Conservation (phyloP, 2,797 vertebrate species). For the Sphaeramia orbicularis region DNA sequence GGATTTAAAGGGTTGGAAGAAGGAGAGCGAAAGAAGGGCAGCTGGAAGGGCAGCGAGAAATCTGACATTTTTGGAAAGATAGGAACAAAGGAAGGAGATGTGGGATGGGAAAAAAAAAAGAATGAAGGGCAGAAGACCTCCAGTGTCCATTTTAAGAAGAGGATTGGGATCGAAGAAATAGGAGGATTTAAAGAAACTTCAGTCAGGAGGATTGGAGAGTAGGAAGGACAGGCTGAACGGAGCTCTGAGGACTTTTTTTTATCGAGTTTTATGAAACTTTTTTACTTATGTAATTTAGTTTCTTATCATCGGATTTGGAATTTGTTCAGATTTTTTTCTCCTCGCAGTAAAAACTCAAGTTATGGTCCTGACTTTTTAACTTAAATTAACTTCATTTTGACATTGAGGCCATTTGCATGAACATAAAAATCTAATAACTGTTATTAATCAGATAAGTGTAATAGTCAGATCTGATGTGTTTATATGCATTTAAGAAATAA, state of each 20-base stretch:
- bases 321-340: not conserved
- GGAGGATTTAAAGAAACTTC: constrained; percentile 19
- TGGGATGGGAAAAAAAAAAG: constrained; percentile 31
- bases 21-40: constrained; percentile 37
- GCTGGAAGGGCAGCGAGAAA: constrained; percentile 37
- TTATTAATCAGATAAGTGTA: too few relatives aligned
- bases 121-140: constrained; percentile 27
- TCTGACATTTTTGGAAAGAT: constrained; percentile 31
- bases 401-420: too few relatives aligned
- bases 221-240: not conserved
- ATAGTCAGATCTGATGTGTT: too few relatives aligned
- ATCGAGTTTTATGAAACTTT: not conserved
- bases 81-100: constrained; percentile 39
- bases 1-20: constrained; percentile 54
- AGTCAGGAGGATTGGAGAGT: constrained; percentile 16
- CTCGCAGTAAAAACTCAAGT: not conserved
- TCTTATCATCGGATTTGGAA: not conserved
- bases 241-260: not conserved
- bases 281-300: not conserved
- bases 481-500: too few relatives aligned
- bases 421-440: too few relatives aligned
- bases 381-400: too few relatives aligned
- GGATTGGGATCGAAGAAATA: constrained; percentile 5
- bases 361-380: not conserved
- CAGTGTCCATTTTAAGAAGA: constrained; percentile 18